Conservation (phyloP, 2,888 invertebrate species). For the Notodonta ziczac region DNA sequence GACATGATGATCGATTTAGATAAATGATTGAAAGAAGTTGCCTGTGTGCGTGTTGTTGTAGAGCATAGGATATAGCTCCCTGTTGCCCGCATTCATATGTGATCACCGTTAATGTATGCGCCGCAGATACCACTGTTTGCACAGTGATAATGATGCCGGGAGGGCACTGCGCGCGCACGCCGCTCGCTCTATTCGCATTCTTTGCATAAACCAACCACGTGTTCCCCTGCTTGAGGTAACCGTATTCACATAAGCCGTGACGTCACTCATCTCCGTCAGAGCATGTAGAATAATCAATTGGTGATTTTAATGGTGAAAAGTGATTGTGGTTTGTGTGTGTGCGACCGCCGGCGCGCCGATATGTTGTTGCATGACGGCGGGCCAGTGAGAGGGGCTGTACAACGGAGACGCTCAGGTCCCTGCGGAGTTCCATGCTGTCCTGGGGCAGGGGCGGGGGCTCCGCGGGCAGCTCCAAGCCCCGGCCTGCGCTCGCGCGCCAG, state of each 20-base stretch:
- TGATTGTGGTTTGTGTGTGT: slow-evolving; percentile 55
- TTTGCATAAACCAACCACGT: slow-evolving; percentile 54
- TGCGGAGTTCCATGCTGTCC: slow-evolving; percentile 80
- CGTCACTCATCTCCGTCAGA: slow-evolving; percentile 36
- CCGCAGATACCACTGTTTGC: slow-evolving; percentile 71
- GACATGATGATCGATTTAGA: slow-evolving; percentile 20
- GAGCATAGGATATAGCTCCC: slow-evolving; percentile 49
- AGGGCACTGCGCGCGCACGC: slow-evolving; percentile 57
- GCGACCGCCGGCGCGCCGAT: slow-evolving; percentile 68
- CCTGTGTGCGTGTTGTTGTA: slow-evolving; percentile 34
- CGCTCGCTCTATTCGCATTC: slow-evolving; percentile 42
- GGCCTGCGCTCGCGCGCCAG: slow-evolving; percentile 46
- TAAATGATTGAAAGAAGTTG: slow-evolving; percentile 26
- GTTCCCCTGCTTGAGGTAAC: slow-evolving; percentile 37
- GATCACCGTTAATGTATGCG: slow-evolving; percentile 59
- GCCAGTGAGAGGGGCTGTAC: slow-evolving; percentile 73
- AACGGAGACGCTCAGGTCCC: slow-evolving; percentile 81
- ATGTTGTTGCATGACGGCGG: slow-evolving; percentile 78
- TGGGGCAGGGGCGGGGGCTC: slow-evolving; percentile 65
- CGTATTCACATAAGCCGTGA: slow-evolving; percentile 25
- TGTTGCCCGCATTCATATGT: slow-evolving; percentile 52
- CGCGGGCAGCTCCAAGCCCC: slow-evolving; percentile 58
- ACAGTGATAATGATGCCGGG: slow-evolving; percentile 66
- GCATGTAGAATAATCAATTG: slow-evolving; percentile 40
- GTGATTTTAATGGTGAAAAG: slow-evolving; percentile 55